Base-by-base conservation (phyloP, 2,113 vertebrate species). In the Calyptomena viridis region DNA sequence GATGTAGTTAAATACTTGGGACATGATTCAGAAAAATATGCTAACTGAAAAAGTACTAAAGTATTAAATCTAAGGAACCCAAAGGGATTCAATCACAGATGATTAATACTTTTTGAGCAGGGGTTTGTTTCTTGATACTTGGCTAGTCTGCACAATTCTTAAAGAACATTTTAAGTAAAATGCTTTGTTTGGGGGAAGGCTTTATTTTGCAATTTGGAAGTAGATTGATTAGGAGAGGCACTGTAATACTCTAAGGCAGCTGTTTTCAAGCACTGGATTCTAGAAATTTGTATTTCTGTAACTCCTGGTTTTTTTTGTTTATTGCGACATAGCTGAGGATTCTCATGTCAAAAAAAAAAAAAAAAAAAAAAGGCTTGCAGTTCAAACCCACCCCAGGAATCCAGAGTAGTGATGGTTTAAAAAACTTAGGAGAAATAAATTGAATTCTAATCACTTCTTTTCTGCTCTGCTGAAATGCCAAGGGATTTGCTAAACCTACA, bases 401-500 rank as follows among this genome's bases (percentile, higher is more conserved):
- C 17, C 52, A 67, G 68, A 74, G 35, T 3, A 20, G 24, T 21
- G 52, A 30, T 21, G 33, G 15, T 74, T 90, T 87, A 5, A 84
- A 77, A 90, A 95, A 47, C 22, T 49, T 33, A 3, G 17, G 62
- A 58, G n/a, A 88, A 85, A 74, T 42, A 90, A 74, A 77, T 18
- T 71, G 46, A 88, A 84, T 96, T 87, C 73, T 84, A 78, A 84
- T 94, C 0, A 3, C 37, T 84, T 71, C 20, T 93, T 95, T 80
- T 60, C 64, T 81, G 60, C 76, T 73, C 49, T 90, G 80, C 47
- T 86, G 85, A 83, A 95, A 79, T 91, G 44, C 73, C 89, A 81
- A 84, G 69, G 73, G 73, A 93, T 95, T 95, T 95, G 53, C 66
- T 90, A 79, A 92, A 93, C 56, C 53, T 90, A 44, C 58, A 73